A percentile compares a stretch with the other conserved stretches of the same genome.
Conservation (phyloP, 2,888 invertebrate genomes). For the Netelia fuscicornis region DNA sequence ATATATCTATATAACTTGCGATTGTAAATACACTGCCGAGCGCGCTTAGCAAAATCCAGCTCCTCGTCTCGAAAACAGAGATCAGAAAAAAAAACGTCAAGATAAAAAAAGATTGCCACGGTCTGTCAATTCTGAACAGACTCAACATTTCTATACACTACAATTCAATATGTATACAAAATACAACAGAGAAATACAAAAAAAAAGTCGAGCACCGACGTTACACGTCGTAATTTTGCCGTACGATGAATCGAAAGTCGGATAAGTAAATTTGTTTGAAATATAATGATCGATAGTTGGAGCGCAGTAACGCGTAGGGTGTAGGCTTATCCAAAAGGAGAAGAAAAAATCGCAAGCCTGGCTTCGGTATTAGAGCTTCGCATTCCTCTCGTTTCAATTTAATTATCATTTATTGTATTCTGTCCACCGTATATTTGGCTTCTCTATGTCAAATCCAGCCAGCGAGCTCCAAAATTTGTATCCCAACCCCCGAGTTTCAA, state of each 20-base stretch:
- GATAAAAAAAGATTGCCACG: conserved; percentile 17
- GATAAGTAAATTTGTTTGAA: no score
- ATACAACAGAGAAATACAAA: conserved; percentile 36
- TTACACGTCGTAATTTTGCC: no score
- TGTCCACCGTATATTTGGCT: conserved; percentile 40
- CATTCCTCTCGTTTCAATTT: conserved; percentile 44
- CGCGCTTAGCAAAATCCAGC: conserved; percentile 80
- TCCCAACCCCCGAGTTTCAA: conserved; percentile 55
- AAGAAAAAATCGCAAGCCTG: conserved; percentile 47
- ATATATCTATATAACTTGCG: conserved; percentile 76
- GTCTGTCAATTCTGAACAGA: conserved; percentile 8
- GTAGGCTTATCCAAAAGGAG: not conserved
- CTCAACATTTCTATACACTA: no score
- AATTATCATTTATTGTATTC: conserved; percentile 62
- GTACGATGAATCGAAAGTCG: no score
- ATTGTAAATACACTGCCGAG: conserved; percentile 85
- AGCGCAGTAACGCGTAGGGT: not conserved
- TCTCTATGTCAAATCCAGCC: conserved; percentile 51
- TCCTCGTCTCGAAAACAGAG: conserved; percentile 65
- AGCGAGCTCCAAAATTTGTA: conserved; percentile 37
- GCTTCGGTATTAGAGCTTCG: conserved; percentile 64
- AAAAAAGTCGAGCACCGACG: no score
- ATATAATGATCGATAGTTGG: no score
- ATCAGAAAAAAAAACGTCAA: not conserved
- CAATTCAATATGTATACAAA: conserved; percentile 15